Evolutionary conservation across 2,888 invertebrate species (phyloP), one percentile per base, ranked within the genome.

Genomic region (Sinhomidia bicolor): DNA sequence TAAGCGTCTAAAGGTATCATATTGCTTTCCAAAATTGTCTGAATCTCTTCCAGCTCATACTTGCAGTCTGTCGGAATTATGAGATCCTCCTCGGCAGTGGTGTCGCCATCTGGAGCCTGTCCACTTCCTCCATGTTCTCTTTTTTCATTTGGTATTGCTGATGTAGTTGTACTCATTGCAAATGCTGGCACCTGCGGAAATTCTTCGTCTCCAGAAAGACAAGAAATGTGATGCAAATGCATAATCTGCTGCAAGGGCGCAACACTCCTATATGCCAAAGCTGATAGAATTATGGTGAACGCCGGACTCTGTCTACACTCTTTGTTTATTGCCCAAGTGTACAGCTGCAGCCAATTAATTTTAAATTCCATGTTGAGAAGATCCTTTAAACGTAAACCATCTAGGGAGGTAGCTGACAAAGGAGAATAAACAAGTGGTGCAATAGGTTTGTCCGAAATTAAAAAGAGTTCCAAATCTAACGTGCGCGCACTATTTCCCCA

Each of bases 301-400:
- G 51, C 76, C 3, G 14, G 36, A 32, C 65, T 36, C 26, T 29
- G 3, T 1, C 65, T 36, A 65, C 32, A n/a, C 9, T n/a, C 17
- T n/a, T 47, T 26, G 14, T 54, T 51, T 17, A 41, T 26, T 5
- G 78, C 79, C 54, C n/a, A n/a, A 0, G 12, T 4, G 36, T 88
- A 88, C 10, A 88, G 23, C 41, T 78, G 29, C 7, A 84, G 20
- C 88, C 88, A 88, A 26, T 88, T 79, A 12, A 26, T 5, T 20
- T 20, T 12, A 23, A 88, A 54, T 2, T 88, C 57, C 10, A 79
- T 26, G 20, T 71, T 10, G 7, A 86, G 36, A 0, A 81, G 29
- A 29, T 81, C 86, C 20, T 81, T 80, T 10, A 79, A 17, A n/a
- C 3, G 10, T 7, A 81, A 12, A n/a, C 62, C 23, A 12, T 65